These are phyloP conservation scores for Pagrus major DNA, from an alignment of 2,113 vertebrate species.

Conservation along the genomic window DNA sequence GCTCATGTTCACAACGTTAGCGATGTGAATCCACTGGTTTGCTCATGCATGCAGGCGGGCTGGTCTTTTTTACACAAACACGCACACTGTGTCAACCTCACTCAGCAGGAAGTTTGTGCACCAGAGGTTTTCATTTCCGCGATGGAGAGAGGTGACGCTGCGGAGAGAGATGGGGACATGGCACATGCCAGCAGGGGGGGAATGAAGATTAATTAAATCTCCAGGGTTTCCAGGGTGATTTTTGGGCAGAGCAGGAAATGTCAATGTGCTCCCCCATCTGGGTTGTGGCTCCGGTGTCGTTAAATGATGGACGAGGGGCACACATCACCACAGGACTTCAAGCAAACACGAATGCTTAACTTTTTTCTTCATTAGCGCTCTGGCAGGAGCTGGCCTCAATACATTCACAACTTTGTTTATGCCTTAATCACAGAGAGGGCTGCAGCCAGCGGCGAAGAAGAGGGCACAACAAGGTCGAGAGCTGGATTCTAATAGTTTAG, in stretches of 20 bases:
- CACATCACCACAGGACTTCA: slow-evolving; percentile 27
- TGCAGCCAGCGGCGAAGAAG: neutral
- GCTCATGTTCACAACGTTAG: slow-evolving; percentile 31
- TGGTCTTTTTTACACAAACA: slow-evolving; percentile 43
- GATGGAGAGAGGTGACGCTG: slow-evolving; percentile 42
- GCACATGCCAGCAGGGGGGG: slow-evolving; percentile 56
- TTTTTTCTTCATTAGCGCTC: slow-evolving; percentile 33
- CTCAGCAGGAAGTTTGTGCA: slow-evolving; percentile 50
- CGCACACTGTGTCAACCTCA: slow-evolving; percentile 25
- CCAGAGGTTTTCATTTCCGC: slow-evolving; percentile 42
- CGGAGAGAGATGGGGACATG: slow-evolving; percentile 34
- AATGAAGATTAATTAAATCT: slow-evolving; percentile 75
- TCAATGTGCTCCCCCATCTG: slow-evolving; percentile 36
- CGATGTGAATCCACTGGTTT: slow-evolving; percentile 42
- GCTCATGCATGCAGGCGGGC: slow-evolving; percentile 24
- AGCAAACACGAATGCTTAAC: slow-evolving; percentile 18
- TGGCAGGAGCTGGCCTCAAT: neutral
- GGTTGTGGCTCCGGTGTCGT: slow-evolving; percentile 18
- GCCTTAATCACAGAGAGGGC: slow-evolving; percentile 22
- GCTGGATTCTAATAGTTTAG: neutral
- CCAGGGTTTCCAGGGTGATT: slow-evolving; percentile 55
- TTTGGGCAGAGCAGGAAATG: slow-evolving; percentile 38
- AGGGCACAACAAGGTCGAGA: neutral
- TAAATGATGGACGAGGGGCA: slow-evolving; percentile 47
- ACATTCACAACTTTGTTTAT: slow-evolving; percentile 20